phyloP scores from a whole-genome alignment of 2,797 vertebrate species.

The Pseudomugil gertrudae region DNA sequence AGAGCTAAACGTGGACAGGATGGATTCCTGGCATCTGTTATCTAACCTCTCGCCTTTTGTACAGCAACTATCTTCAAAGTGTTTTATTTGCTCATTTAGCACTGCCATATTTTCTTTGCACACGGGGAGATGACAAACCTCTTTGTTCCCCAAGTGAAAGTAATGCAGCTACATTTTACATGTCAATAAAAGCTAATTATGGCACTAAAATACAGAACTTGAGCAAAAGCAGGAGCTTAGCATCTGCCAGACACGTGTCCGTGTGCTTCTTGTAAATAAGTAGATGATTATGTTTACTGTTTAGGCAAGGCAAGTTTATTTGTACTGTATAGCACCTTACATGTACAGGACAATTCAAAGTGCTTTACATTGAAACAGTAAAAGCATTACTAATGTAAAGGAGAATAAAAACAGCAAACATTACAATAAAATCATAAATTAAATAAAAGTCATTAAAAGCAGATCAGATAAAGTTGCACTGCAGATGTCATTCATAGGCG shows the following conservation, averaged over 20 bases:
- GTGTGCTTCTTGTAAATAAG: conserved; percentile 34
- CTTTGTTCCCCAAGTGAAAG: conserved; percentile 36
- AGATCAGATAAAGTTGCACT: no score
- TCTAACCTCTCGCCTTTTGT: conserved; percentile 56
- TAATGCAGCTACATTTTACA: conserved; percentile 38
- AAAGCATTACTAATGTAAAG: no score
- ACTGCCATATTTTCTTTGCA: conserved; percentile 38
- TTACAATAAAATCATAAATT: no score
- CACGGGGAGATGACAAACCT: conserved; percentile 19
- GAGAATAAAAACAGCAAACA: no score
- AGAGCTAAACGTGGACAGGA: conserved; percentile 47
- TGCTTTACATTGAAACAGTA: no score
- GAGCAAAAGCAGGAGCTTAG: conserved; percentile 35
- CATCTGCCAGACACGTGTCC: conserved; percentile 40
- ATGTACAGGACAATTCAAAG: no score
- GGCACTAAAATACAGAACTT: conserved; percentile 43
- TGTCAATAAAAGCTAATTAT: conserved; percentile 65
- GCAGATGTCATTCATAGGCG: no score
- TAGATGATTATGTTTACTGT: conserved; percentile 22
- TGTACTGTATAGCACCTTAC: no score
- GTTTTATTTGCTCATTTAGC: conserved; percentile 41
- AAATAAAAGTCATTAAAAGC: no score
- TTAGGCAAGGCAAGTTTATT: no score
- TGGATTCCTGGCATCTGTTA: conserved; percentile 42
- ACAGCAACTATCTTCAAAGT: conserved; percentile 63